Base-by-base conservation (phyloP, 37 sponge, comb jelly and placozoan genomes). In the Amphimedon queenslandica region DNA sequence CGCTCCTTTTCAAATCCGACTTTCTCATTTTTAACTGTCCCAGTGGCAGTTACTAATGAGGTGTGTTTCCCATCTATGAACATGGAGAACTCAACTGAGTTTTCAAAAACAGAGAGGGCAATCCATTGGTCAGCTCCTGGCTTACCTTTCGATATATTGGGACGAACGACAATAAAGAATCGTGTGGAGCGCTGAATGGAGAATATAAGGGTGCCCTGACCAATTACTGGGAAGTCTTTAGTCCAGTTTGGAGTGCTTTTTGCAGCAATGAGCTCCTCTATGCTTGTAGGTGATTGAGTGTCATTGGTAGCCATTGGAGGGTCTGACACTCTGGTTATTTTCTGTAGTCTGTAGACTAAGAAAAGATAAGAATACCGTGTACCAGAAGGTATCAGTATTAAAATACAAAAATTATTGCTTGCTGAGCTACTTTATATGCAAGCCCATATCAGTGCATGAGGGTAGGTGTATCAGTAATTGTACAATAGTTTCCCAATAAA, bases 121-220 rank as follows among this genome's bases (percentile, higher is more conserved):
- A 76, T 75, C 83, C 83, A 82, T 39, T 82, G 64, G 37, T 68
- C 58, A 8, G 75, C 71, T 40, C 71, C 57, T 6, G 71, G 65
- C 21, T 63, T 40, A 28, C 39, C 41, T 10, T n/a, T 1, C 13
- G 64, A 47, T 25, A 42, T 0, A 5, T 60, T 63, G 0, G 73
- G 73, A 10, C 73, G 70, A 20, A 87, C 53, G 4, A 71, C 72
- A 16, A 87, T 80, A 40, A 28, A 37, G 40, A 87, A 87, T n/a
- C 42, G 57, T 0, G 71, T 69, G 38, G 37, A 29, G 0, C 87
- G 40, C 32, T 35, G 35, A 1, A 76, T 55, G 10, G 41, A 55
- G 77, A 76, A 80, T 36, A 70, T 70, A 25, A 80, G 37, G 47
- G 38, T 63, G 41, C 84, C 77, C 27, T 75, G 69, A 1, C 84